These are phyloP conservation scores for Axea sp. DNA, from an alignment of 2,888 invertebrate species.

Conservation along the genomic window DNA sequence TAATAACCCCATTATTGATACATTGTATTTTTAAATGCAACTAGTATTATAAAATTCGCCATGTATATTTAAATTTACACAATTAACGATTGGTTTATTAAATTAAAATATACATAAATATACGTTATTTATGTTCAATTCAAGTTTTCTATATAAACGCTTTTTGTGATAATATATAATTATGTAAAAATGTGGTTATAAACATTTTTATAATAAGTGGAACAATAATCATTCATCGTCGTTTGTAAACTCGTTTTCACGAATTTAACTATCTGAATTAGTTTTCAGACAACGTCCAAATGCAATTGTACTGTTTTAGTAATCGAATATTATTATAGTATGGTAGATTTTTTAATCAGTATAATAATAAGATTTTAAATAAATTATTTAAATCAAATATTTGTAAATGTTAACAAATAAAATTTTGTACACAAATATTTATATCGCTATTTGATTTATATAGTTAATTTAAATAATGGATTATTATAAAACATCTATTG, in stretches of 20 bases:
- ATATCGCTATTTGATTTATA: neutral
- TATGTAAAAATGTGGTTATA: conserved; percentile 41
- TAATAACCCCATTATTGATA: no score
- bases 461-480: conserved; percentile 1
- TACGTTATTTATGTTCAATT: conserved; percentile 12
- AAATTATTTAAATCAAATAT: conserved; percentile 3
- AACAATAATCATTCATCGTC: conserved; percentile 9
- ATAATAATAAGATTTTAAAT: no score
- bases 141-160: conserved; percentile 16
- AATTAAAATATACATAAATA: neutral
- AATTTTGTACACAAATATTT: neutral
- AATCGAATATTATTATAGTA: no score
- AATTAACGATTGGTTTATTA: no score
- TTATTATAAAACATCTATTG: neutral
- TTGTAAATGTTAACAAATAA: no score
- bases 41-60: no score
- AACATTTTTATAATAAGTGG: conserved; percentile 36
- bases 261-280: conserved; percentile 5
- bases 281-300: conserved; percentile 1
- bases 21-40: no score
- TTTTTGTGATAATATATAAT: conserved; percentile 33
- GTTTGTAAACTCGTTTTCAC: conserved; percentile 12
- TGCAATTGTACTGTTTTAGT: conserved; percentile 5
- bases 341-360: no score
- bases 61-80: no score